phyloP scores from a whole-genome alignment of 2,797 vertebrate species.

The Lepilemur septentrionalis region DNA sequence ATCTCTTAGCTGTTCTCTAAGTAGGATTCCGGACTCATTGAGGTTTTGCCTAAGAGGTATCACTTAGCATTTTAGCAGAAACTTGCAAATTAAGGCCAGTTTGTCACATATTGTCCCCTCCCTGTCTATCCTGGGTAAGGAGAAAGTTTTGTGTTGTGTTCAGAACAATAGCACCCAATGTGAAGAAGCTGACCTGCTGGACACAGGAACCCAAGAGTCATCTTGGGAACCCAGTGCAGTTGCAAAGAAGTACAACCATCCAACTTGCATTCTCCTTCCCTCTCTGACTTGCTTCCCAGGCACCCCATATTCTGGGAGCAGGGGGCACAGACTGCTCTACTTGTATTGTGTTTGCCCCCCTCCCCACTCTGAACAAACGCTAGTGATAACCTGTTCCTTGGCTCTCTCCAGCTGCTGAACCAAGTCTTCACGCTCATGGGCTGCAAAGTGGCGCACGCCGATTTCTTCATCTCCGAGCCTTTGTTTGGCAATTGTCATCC shows the following conservation, averaged over 20 bases:
- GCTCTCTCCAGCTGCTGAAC: slow-evolving; percentile 95
- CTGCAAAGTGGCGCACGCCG: slow-evolving; percentile 94
- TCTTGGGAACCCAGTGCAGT: not conserved
- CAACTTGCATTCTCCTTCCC: fast-evolving
- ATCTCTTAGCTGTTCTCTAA: not conserved
- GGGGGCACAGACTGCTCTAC: not conserved
- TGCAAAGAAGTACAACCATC: not conserved
- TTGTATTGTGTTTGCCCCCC: not conserved
- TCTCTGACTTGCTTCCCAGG: not conserved
- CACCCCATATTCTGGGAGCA: not conserved
- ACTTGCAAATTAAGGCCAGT: slow-evolving; percentile 49
- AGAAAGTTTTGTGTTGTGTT: not conserved
- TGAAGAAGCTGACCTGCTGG: not conserved
- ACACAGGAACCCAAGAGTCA: not conserved
- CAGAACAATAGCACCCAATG: not conserved
- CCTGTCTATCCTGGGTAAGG: not conserved
- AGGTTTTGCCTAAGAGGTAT: slow-evolving; percentile 16
- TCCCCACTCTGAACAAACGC: not conserved
- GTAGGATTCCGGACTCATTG: not conserved
- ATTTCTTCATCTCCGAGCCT: slow-evolving; percentile 97
- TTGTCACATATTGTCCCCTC: not conserved
- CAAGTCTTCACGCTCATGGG: slow-evolving; percentile 96
- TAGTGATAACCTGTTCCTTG: slow-evolving; percentile 90
- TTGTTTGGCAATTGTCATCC: slow-evolving; percentile 99
- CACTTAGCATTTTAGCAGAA: slow-evolving; percentile 27